phyloP scores from a whole-genome alignment of 2,797 vertebrate genomes.

The Hipposideros larvatus region DNA sequence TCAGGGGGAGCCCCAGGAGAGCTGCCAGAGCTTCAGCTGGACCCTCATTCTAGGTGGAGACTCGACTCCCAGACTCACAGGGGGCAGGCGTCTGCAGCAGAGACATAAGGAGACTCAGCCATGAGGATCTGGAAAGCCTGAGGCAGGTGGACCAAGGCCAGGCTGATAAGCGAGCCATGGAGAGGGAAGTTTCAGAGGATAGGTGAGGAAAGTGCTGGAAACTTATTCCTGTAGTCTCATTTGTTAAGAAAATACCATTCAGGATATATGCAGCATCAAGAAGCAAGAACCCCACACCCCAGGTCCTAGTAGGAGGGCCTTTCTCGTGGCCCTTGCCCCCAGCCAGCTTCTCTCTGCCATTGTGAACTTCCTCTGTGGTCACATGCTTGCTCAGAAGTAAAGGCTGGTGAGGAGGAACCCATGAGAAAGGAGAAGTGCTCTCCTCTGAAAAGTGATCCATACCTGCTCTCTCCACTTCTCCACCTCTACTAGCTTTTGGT shows the following conservation, averaged over 20 bases:
- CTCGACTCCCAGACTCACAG: not conserved
- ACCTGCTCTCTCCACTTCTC: rapidly evolving
- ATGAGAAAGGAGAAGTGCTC: not conserved
- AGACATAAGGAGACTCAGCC: not conserved
- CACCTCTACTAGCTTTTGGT: too few relatives aligned
- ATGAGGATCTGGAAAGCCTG: not conserved
- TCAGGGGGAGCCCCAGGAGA: not conserved
- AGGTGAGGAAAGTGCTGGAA: not conserved
- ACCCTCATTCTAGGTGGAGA: not conserved
- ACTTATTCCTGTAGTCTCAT: not conserved
- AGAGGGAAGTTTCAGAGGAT: not conserved
- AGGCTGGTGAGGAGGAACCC: not conserved
- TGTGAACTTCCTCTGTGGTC: not conserved
- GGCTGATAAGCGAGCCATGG: not conserved
- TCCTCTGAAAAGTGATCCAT: rapidly evolving
- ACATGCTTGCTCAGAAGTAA: not conserved
- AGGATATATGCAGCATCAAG: rapidly evolving
- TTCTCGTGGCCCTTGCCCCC: not conserved
- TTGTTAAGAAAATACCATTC: not conserved
- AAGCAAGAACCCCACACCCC: not conserved
- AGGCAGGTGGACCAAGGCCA: not conserved
- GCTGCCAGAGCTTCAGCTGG: not conserved
- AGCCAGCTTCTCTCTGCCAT: not conserved
- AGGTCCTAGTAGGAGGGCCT: too few relatives aligned
- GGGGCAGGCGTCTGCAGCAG: not conserved